These are phyloP conservation scores for Myotis pilosus DNA, from an alignment of 2,797 vertebrate genomes.

Conservation along the genomic window DNA sequence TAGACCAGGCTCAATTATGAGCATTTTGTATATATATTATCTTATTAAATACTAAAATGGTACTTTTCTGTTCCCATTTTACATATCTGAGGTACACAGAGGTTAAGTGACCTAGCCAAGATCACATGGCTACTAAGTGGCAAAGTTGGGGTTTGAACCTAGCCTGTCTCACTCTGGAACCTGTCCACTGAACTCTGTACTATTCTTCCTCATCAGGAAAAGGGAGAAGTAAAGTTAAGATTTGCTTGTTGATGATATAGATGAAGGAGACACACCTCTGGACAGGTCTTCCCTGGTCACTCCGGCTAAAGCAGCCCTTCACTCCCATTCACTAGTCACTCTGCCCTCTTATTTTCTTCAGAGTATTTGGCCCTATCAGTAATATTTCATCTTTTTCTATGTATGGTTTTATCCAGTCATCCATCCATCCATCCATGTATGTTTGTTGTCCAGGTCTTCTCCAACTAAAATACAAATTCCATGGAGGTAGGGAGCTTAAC, in stretches of 20 bases:
- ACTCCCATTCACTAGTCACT: not conserved
- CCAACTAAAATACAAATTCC: not conserved
- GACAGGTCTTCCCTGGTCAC: not conserved
- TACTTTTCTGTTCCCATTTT: not conserved
- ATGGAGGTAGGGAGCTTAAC: not conserved
- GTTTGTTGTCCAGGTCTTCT: not conserved
- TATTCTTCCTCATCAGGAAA: not conserved
- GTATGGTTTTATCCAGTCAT: not conserved
- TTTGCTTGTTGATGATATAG: not conserved
- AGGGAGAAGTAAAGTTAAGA: not conserved
- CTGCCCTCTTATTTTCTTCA: conserved; percentile 33
- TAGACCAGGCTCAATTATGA: not conserved
- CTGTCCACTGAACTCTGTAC: not conserved
- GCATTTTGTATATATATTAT: not conserved
- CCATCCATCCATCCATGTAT: not conserved
- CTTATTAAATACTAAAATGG: not conserved
- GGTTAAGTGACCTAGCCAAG: not conserved
- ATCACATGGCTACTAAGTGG: not conserved
- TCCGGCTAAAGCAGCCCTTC: not conserved
- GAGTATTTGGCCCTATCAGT: not conserved
- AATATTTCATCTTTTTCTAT: not conserved
- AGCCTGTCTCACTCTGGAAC: not conserved
- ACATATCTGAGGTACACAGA: not conserved
- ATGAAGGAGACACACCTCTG: not conserved
- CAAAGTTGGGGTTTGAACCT: not conserved